A percentile compares a stretch with the other conserved stretches of the same genome.
phyloP scores from a whole-genome alignment of 2,113 vertebrate species.

The Planiliza haematocheilus region DNA sequence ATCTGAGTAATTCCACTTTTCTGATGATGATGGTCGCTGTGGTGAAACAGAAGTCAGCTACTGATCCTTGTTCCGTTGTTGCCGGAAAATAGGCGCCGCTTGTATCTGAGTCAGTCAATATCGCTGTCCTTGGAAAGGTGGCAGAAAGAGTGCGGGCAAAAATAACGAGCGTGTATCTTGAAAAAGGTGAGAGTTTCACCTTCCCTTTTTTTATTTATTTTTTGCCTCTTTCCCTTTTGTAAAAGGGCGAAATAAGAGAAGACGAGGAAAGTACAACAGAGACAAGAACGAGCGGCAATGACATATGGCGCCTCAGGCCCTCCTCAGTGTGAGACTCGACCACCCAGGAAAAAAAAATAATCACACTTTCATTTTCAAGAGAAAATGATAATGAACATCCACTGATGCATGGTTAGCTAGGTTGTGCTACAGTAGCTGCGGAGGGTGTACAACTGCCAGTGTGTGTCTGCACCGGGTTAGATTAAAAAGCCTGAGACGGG shows the following conservation, averaged over 20 bases:
- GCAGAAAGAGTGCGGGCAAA: conserved; percentile 39
- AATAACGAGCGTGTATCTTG: conserved; percentile 50
- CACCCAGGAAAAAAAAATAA: no score
- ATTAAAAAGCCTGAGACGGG: conserved; percentile 9
- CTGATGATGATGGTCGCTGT: conserved; percentile 16
- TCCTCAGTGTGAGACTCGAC: no score
- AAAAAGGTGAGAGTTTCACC: conserved; percentile 30
- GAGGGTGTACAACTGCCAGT: no score
- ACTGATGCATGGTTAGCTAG: conserved; percentile 7
- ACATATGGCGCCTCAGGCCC: not conserved
- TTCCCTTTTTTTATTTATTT: not conserved
- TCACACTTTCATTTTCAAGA: conserved; percentile 39
- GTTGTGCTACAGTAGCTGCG: not conserved
- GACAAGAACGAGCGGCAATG: not conserved
- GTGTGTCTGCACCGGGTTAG: no score
- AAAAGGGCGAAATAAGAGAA: conserved; percentile 2
- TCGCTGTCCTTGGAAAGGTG: conserved; percentile 7
- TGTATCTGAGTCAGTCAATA: conserved; percentile 44
- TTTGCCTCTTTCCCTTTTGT: not conserved
- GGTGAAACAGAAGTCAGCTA: conserved; percentile 31
- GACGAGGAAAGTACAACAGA: not conserved
- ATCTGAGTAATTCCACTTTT: conserved; percentile 6
- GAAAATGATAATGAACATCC: conserved; percentile 7
- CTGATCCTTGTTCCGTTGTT: conserved; percentile 31
- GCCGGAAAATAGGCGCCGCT: conserved; percentile 34